These are phyloP conservation scores for Balanococcus diminutus DNA, from an alignment of 2,888 invertebrate genomes.

Conservation along the genomic window DNA sequence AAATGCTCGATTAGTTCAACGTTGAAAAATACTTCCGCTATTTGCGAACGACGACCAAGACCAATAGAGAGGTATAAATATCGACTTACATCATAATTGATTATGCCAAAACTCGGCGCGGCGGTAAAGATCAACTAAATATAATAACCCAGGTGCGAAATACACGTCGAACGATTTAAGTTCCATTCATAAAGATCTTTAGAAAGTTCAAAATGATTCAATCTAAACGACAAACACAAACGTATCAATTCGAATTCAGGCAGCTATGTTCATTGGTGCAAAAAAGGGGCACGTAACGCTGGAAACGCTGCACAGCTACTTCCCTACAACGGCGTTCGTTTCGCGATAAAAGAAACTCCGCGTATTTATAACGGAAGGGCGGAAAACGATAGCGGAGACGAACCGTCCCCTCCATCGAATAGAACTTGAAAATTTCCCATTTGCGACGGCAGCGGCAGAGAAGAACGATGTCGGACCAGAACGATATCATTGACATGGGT, in stretches of 20 bases:
- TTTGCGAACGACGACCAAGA: not conserved
- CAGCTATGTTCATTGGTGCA: not conserved
- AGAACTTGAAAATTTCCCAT: constrained; percentile 49
- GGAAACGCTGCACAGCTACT: constrained; percentile 22
- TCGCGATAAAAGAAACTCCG: constrained; percentile 20
- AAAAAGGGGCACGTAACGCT: constrained; percentile 35
- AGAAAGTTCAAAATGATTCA: constrained; percentile 43
- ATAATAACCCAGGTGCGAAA: constrained; percentile 25
- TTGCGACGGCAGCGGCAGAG: constrained; percentile 6
- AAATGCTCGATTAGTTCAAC: not conserved
- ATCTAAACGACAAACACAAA: constrained; percentile 49
- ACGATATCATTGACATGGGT: constrained; percentile 48
- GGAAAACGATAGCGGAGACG: constrained; percentile 23
- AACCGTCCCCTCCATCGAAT: constrained; percentile 5
- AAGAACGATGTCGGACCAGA: constrained; percentile 20
- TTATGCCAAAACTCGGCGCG: constrained; percentile 1
- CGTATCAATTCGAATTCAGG: constrained; percentile 44
- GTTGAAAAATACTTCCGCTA: not conserved
- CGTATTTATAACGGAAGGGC: constrained; percentile 45
- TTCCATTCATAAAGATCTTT: constrained; percentile 34
- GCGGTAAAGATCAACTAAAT: not conserved
- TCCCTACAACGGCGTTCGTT: not conserved
- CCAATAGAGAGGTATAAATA: not conserved
- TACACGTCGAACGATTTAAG: not conserved
- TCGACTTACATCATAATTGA: constrained; percentile 14